Percentiles rank a stretch among this genome's conserved stretches.
Evolutionary conservation across 2,797 vertebrate genomes (phyloP).

Genomic region (Gouania willdenowi): DNA sequence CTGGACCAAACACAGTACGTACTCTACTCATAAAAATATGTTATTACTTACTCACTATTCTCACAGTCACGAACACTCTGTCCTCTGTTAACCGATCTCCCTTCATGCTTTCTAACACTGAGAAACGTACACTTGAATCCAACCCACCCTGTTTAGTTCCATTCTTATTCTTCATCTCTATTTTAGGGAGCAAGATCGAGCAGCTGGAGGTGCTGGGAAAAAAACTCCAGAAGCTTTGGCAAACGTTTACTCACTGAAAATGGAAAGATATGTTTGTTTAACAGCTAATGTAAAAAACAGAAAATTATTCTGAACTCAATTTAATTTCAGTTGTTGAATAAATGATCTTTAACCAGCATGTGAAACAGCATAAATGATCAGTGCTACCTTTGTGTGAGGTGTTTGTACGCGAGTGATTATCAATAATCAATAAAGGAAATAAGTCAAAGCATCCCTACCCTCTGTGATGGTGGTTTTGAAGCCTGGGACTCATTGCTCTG

Average conservation of each 20-base stretch:
- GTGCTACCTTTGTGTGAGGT: constrained; percentile 3
- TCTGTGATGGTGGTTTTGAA: no score
- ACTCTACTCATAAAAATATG: constrained; percentile 27
- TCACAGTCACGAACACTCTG: constrained; percentile 36
- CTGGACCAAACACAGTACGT: neutral
- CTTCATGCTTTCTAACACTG: constrained; percentile 22
- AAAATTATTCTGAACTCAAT: neutral
- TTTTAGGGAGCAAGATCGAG: constrained; percentile 54
- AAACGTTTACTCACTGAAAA: constrained; percentile 2
- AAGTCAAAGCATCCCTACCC: constrained; percentile 36
- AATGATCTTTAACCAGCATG: constrained; percentile 3
- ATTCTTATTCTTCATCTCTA: constrained; percentile 61
- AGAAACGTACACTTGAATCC: constrained; percentile 3
- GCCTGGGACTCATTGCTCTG: no score
- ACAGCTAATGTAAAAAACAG: constrained; percentile 6
- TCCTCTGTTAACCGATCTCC: constrained; percentile 44
- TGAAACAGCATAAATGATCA: constrained; percentile 28
- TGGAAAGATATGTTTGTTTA: constrained; percentile 16
- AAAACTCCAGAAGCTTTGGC: constrained; percentile 13
- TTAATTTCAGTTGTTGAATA: no score
- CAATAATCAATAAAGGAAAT: constrained; percentile 69
- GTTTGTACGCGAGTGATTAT: constrained; percentile 48
- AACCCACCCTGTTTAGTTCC: constrained; percentile 42
- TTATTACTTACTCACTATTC: constrained; percentile 28
- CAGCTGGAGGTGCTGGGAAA: constrained; percentile 50